Evolutionary conservation across 1,140 invertebrate genomes (phyloP).

Genomic region (Hypothenemus hampei): DNA sequence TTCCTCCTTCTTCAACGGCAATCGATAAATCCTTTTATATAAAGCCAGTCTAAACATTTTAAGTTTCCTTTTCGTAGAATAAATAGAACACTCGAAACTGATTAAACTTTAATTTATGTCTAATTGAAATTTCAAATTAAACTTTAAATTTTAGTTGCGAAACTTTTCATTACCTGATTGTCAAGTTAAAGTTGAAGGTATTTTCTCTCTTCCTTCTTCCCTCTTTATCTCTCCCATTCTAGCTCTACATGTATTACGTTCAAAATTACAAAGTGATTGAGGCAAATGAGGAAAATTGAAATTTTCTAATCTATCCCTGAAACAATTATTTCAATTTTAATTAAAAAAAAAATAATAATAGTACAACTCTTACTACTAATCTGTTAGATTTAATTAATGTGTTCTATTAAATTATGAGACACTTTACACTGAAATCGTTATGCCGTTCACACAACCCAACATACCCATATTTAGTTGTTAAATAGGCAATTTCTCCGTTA

Average conservation of each 20-base stretch:
- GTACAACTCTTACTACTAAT: too few relatives aligned
- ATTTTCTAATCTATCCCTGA: too few relatives aligned
- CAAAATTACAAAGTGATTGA: slow-evolving; percentile 5
- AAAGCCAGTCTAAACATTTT: slow-evolving; percentile 19
- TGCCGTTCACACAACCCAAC: too few relatives aligned
- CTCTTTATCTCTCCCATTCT: too few relatives aligned
- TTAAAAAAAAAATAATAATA: too few relatives aligned
- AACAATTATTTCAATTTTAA: too few relatives aligned
- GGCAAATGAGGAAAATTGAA: neutral
- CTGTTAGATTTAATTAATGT: too few relatives aligned
- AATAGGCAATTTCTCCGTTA: neutral
- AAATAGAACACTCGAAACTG: slow-evolving; percentile 26
- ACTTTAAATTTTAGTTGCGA: slow-evolving; percentile 17
- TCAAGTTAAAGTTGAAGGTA: slow-evolving; percentile 7
- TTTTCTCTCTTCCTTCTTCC: too few relatives aligned
- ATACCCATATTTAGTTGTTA: slow-evolving; percentile 3
- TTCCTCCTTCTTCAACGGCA: slow-evolving; percentile 8
- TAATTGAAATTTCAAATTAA: slow-evolving; percentile 26
- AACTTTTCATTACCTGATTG: slow-evolving; percentile 21
- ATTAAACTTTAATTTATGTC: slow-evolving; percentile 28
- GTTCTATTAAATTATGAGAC: too few relatives aligned
- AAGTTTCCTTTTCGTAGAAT: slow-evolving; percentile 14
- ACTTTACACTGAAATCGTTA: too few relatives aligned
- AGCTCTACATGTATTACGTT: slow-evolving; percentile 2
- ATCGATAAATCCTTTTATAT: slow-evolving; percentile 19